A percentile compares a stretch with the other conserved stretches of the same genome.
phyloP scores from a whole-genome alignment of 2,888 invertebrate species.

The Hedychridium roseum region DNA sequence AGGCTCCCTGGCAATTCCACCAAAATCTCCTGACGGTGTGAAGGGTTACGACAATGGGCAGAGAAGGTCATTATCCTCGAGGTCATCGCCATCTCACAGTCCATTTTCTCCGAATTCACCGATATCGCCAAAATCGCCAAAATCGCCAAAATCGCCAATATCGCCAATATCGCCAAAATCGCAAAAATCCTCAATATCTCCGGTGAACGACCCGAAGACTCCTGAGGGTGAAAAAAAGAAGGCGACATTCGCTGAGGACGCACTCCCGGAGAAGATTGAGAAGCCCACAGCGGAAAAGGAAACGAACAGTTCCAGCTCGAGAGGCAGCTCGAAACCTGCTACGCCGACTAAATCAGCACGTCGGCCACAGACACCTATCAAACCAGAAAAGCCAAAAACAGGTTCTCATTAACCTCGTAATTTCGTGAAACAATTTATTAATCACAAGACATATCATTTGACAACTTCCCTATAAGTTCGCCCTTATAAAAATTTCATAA shows the following conservation, averaged over 20 bases:
- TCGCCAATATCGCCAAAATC: conserved; percentile 19
- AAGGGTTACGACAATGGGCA: conserved; percentile 56
- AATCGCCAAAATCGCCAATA: conserved; percentile 30
- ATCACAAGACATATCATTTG: no score
- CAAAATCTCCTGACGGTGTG: conserved; percentile 34
- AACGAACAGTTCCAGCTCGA: conserved; percentile 13
- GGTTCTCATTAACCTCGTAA: conserved; percentile 34
- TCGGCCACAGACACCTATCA: conserved; percentile 18
- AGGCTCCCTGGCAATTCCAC: conserved; percentile 13
- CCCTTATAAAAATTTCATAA: no score
- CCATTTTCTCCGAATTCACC: conserved; percentile 34
- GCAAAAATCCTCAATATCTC: conserved; percentile 15
- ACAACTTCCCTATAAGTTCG: no score
- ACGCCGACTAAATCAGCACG: conserved; percentile 4
- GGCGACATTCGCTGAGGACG: conserved; percentile 32
- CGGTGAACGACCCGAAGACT: conserved; percentile 9
- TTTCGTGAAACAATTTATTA: no score
- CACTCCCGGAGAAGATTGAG: conserved; percentile 1
- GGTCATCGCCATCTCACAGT: conserved; percentile 26
- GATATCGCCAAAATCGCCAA: conserved; percentile 33
- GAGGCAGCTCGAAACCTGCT: conserved; percentile 11
- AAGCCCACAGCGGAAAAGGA: conserved; percentile 16
- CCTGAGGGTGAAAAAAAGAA: conserved; percentile 31
- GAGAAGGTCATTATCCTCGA: conserved; percentile 44
- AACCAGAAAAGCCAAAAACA: conserved; percentile 25